A percentile compares a stretch with the other conserved stretches of the same genome.
phyloP scores from a whole-genome alignment of 2,888 invertebrate genomes.

The Antheraea yamamai region DNA sequence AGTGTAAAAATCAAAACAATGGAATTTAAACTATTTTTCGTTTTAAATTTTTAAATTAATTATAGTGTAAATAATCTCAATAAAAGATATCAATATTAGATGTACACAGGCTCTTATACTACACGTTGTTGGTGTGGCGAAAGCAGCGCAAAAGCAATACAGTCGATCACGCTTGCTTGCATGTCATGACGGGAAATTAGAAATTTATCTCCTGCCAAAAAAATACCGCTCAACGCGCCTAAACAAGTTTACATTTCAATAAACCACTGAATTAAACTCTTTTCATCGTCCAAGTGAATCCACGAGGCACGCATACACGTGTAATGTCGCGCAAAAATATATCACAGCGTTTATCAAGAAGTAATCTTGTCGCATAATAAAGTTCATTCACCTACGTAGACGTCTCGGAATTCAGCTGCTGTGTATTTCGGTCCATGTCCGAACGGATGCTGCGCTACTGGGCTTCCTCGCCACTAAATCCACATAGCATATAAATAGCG shows the following conservation, averaged over 20 bases:
- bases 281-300: background rate
- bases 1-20: too few relatives aligned
- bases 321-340: background rate
- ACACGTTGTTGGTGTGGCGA: too few relatives aligned
- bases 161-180: too few relatives aligned
- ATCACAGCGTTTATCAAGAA: background rate
- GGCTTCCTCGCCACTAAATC: conserved; percentile 70
- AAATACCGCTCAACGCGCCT: too few relatives aligned
- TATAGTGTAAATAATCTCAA: too few relatives aligned
- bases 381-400: conserved; percentile 75
- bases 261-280: background rate
- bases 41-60: too few relatives aligned
- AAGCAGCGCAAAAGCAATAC: too few relatives aligned
- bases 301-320: background rate
- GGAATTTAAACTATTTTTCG: too few relatives aligned
- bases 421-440: conserved; percentile 69
- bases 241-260: background rate
- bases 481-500: conserved; percentile 41
- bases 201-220: too few relatives aligned
- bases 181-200: too few relatives aligned
- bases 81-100: too few relatives aligned
- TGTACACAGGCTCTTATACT: too few relatives aligned
- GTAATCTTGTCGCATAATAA: conserved; percentile 8
- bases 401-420: conserved; percentile 78
- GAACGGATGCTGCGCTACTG: conserved; percentile 60